These are phyloP conservation scores for Lasioglossum zephyrum DNA, from an alignment of 2,888 invertebrate genomes.

Conservation along the genomic window DNA sequence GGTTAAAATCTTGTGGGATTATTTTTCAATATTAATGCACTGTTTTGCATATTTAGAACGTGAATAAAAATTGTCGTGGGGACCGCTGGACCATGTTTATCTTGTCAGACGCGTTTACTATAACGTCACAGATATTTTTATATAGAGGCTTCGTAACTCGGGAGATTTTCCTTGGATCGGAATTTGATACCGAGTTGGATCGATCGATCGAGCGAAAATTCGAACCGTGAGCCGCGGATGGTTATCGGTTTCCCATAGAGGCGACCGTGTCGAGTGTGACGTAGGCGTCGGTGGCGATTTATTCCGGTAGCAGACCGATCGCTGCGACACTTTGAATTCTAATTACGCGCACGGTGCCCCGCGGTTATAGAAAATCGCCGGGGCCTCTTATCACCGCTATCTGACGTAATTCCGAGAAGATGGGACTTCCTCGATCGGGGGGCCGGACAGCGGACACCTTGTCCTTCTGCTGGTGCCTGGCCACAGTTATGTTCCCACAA, in stretches of 20 bases:
- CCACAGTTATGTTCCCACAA: slow-evolving; percentile 49
- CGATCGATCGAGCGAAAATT: neutral
- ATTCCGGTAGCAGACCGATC: slow-evolving; percentile 42
- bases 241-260: slow-evolving; percentile 53
- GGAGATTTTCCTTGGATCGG: too few species aligned
- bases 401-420: slow-evolving; percentile 59
- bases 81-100: too few species aligned
- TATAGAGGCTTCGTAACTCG: too few species aligned
- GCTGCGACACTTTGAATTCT: slow-evolving; percentile 51
- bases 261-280: neutral
- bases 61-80: too few species aligned
- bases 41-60: too few species aligned
- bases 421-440: slow-evolving; percentile 60
- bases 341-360: slow-evolving; percentile 33
- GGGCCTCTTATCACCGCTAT: slow-evolving; percentile 59
- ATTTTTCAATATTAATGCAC: too few species aligned
- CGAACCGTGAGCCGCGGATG: neutral
- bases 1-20: too few species aligned
- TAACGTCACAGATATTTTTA: too few species aligned
- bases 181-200: neutral
- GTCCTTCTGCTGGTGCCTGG: slow-evolving; percentile 18
- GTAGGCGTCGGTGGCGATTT: slow-evolving; percentile 37
- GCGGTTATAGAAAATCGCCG: slow-evolving; percentile 53
- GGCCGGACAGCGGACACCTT: slow-evolving; percentile 34
- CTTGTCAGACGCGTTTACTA: too few species aligned